These are phyloP conservation scores for Tribolium freemani DNA, from an alignment of 2,888 invertebrate species.

Conservation along the genomic window DNA sequence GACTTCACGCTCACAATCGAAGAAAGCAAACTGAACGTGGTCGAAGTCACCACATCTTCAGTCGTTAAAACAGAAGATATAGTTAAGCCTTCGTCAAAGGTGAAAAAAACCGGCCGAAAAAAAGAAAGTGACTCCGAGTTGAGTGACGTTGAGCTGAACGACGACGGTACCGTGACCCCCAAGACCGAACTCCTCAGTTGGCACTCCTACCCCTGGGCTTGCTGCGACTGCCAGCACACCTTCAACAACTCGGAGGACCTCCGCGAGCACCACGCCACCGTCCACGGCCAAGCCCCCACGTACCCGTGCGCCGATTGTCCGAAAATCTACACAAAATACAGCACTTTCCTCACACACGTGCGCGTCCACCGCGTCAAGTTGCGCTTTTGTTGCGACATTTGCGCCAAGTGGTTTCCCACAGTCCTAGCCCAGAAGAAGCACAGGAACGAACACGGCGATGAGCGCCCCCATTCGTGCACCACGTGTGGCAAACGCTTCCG, in stretches of 20 bases:
- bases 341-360: constrained; percentile 76
- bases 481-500: constrained; percentile 73
- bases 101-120: constrained; percentile 31
- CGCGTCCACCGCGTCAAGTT: constrained; percentile 73
- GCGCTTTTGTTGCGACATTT: constrained; percentile 72
- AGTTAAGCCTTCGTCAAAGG: not conserved
- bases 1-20: constrained; percentile 1
- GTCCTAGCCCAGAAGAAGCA: constrained; percentile 65
- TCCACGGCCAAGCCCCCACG: constrained; percentile 75
- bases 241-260: constrained; percentile 69
- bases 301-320: constrained; percentile 79
- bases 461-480: constrained; percentile 69
- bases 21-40: constrained; percentile 2
- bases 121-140: constrained; percentile 45
- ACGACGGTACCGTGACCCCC: constrained; percentile 63
- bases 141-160: constrained; percentile 59
- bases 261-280: constrained; percentile 73
- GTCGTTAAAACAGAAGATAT: not conserved
- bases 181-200: constrained; percentile 63
- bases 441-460: constrained; percentile 70
- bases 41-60: not conserved
- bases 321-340: constrained; percentile 74
- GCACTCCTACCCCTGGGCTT: constrained; percentile 70
- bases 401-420: constrained; percentile 72
- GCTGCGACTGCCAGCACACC: constrained; percentile 70